Percentiles rank a stretch among this genome's conserved stretches.
phyloP scores from a whole-genome alignment of 2,113 vertebrate species.

The Todiramphus saurophagus region DNA sequence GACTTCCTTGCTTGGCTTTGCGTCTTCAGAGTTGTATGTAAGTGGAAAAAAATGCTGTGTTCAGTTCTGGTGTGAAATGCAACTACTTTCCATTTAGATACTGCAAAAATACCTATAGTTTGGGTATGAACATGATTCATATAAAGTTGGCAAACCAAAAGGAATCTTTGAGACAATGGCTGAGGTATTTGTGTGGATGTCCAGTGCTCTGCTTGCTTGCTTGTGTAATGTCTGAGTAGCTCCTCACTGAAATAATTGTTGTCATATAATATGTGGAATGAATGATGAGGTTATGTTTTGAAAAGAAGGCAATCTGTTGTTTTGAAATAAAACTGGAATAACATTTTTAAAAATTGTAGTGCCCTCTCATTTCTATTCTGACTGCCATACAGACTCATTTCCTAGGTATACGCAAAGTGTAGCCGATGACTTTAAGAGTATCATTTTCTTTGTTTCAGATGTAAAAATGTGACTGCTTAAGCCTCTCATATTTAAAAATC shows the following conservation, averaged over 20 bases:
- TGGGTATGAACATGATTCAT: background rate
- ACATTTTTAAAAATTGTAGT: background rate
- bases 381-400: background rate
- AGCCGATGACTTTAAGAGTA: background rate
- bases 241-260: background rate
- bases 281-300: background rate
- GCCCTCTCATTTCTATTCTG: background rate
- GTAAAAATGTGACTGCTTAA: background rate
- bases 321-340: slow-evolving; percentile 64
- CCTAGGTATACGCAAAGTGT: background rate
- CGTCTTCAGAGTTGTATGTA: background rate
- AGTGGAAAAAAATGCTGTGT: too few relatives aligned
- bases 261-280: background rate
- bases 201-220: background rate
- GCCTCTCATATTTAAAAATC: background rate
- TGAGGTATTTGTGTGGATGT: background rate
- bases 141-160: background rate
- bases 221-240: background rate
- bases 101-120: background rate
- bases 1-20: background rate
- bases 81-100: background rate
- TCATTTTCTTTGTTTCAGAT: background rate
- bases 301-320: background rate
- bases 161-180: background rate
- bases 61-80: background rate